A percentile compares a stretch with the other conserved stretches of the same genome.
phyloP scores from a whole-genome alignment of 2,888 invertebrate genomes.

The Notocelia uddmanniana region DNA sequence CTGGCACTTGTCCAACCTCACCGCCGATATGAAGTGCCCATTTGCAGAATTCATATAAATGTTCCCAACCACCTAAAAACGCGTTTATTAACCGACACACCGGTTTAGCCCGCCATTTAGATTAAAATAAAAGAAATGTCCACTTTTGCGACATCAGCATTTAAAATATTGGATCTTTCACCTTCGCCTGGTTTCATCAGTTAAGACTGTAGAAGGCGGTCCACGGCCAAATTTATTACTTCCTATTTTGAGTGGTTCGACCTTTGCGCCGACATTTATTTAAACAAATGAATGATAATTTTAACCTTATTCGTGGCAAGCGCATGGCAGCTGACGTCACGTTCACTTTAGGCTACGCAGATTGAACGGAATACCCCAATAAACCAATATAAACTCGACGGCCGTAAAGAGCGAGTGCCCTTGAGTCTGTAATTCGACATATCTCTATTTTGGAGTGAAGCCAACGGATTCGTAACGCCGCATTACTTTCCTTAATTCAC shows the following conservation, averaged over 20 bases:
- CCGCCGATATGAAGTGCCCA: slow-evolving; percentile 52
- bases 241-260: slow-evolving; percentile 44
- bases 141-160: slow-evolving; percentile 4
- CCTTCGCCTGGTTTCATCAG: slow-evolving; percentile 33
- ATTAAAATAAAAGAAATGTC: slow-evolving; percentile 18
- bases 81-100: not conserved
- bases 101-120: not conserved
- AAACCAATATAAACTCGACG: slow-evolving; percentile 56
- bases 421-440: slow-evolving; percentile 67
- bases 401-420: slow-evolving; percentile 67
- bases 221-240: slow-evolving; percentile 43
- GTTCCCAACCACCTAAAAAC: slow-evolving; percentile 5
- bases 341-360: slow-evolving; percentile 12
- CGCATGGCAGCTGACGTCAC: slow-evolving; percentile 30
- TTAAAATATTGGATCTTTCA: slow-evolving; percentile 32
- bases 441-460: slow-evolving; percentile 67
- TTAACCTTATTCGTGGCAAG: slow-evolving; percentile 32
- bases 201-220: slow-evolving; percentile 35
- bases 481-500: slow-evolving; percentile 66
- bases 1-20: slow-evolving; percentile 77
- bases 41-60: slow-evolving; percentile 39
- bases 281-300: slow-evolving; percentile 43
- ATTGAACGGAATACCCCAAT: slow-evolving; percentile 44
- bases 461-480: slow-evolving; percentile 69
- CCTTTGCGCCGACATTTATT: slow-evolving; percentile 39